phyloP scores from a whole-genome alignment of 2,113 vertebrate species.

The Oreotrochilus melanogaster region DNA sequence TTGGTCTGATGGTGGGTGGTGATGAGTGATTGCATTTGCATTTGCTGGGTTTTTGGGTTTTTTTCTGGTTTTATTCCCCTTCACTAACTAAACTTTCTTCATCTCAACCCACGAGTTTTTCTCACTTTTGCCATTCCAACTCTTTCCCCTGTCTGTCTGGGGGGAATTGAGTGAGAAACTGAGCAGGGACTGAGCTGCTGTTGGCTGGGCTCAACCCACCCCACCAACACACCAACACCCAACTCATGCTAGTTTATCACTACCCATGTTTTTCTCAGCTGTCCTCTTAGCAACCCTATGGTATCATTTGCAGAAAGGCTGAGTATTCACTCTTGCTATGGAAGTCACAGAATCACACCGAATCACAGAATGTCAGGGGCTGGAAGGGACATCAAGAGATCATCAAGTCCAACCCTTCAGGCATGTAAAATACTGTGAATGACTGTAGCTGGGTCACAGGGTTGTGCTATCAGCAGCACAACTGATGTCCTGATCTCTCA shows the following conservation, averaged over 20 bases:
- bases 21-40: background rate
- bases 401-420: background rate
- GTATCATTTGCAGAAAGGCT: background rate
- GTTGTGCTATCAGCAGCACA: background rate
- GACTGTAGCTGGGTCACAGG: background rate
- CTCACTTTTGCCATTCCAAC: background rate
- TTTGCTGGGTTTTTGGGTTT: background rate
- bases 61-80: background rate
- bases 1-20: background rate
- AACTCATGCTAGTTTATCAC: background rate
- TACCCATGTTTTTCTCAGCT: background rate
- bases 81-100: background rate
- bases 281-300: background rate
- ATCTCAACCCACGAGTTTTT: background rate
- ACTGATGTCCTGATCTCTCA: background rate
- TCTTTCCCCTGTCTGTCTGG: background rate
- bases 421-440: fast-evolving
- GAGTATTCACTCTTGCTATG: background rate
- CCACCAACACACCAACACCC: background rate
- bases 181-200: background rate
- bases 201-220: background rate
- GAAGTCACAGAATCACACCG: background rate
- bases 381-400: no score
- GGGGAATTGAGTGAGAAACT: background rate
- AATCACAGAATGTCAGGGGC: no score